Percentiles rank a stretch among this genome's conserved stretches.
Conservation (phyloP, 1,140 invertebrate species). For the Tribolium madens region DNA sequence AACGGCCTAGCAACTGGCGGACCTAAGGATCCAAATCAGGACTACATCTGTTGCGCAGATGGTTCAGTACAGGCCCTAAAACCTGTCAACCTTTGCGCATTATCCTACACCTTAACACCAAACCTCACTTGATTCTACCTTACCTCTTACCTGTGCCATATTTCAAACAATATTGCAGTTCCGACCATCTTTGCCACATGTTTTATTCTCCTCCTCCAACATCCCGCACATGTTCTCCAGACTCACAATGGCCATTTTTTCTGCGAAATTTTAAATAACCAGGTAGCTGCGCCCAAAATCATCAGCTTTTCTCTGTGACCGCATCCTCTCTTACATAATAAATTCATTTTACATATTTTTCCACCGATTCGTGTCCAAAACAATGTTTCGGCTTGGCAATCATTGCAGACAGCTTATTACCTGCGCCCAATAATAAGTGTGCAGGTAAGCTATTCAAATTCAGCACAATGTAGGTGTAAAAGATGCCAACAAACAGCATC, state of each 20-base stretch:
- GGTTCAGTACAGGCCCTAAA: conserved; percentile 56
- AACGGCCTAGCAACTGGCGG: conserved; percentile 57
- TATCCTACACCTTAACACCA: conserved; percentile 50
- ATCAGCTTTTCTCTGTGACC: not conserved
- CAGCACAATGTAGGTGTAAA: conserved; percentile 45
- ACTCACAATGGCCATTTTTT: conserved; percentile 21
- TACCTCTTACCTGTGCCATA: conserved; percentile 54
- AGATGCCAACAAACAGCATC: conserved; percentile 42
- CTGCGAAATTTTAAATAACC: conserved; percentile 21
- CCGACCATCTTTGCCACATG: conserved; percentile 28
- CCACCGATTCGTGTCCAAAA: not conserved
- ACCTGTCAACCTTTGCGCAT: conserved; percentile 53
- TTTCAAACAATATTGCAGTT: conserved; percentile 51
- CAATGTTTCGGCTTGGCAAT: not conserved
- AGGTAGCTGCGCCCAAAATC: not conserved
- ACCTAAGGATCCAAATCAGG: conserved; percentile 61
- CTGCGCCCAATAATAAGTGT: conserved; percentile 44
- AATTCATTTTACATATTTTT: not conserved
- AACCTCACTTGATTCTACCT: conserved; percentile 56
- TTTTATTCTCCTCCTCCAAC: conserved; percentile 3
- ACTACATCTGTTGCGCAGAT: conserved; percentile 63
- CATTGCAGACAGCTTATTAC: conserved; percentile 21
- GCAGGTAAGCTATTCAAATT: conserved; percentile 47
- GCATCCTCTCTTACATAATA: not conserved
- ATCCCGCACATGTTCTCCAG: conserved; percentile 31